phyloP scores from a whole-genome alignment of 2,797 vertebrate genomes.

The Hirundo rustica region DNA sequence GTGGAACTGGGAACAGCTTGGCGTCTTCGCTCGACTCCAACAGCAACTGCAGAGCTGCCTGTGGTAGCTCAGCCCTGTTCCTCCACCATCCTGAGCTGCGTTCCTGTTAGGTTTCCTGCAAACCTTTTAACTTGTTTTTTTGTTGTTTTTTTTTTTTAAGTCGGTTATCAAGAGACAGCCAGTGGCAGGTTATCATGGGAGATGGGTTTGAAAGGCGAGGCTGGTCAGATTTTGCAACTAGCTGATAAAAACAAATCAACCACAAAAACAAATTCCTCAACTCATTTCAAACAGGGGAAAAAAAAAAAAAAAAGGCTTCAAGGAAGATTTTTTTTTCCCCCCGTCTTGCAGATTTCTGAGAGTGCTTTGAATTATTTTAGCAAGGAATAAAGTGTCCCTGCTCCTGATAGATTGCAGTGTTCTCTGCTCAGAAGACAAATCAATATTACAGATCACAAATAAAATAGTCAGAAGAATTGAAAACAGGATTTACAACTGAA shows the following conservation, averaged over 20 bases:
- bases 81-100: neutral
- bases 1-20: neutral
- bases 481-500: slow-evolving; percentile 68
- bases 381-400: slow-evolving; percentile 17
- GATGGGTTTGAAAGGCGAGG: neutral
- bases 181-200: slow-evolving; percentile 6
- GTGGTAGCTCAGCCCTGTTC: neutral
- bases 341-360: neutral
- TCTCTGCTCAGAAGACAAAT: slow-evolving; percentile 53
- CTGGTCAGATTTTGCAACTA: slow-evolving; percentile 43
- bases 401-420: neutral
- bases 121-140: neutral
- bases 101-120: neutral
- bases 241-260: slow-evolving; percentile 53
- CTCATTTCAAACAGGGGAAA: neutral
- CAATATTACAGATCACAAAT: slow-evolving; percentile 61
- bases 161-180: neutral
- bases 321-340: neutral
- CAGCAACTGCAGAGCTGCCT: neutral
- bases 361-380: slow-evolving; percentile 39
- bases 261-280: slow-evolving; percentile 12
- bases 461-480: slow-evolving; percentile 60
- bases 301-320: neutral
- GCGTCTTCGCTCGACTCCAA: neutral
- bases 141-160: neutral